A percentile compares a stretch with the other conserved stretches of the same genome.
phyloP scores from a whole-genome alignment of 2,113 vertebrate species.

The Cottus gobio region DNA sequence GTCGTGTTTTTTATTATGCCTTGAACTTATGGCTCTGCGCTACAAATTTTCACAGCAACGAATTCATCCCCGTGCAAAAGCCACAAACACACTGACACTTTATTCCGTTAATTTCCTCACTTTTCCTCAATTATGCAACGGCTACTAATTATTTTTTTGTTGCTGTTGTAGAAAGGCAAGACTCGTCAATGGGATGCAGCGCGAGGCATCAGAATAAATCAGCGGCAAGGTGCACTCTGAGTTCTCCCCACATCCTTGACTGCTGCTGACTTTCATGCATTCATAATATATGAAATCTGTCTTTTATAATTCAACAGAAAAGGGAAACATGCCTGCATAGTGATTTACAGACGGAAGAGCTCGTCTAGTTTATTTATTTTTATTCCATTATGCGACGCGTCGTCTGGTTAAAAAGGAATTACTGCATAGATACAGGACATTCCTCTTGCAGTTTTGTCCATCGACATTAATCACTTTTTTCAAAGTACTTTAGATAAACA shows the following conservation, averaged over 20 bases:
- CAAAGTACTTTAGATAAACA: constrained; percentile 34
- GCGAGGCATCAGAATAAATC: constrained; percentile 58
- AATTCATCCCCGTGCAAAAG: constrained; percentile 17
- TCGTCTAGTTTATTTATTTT: background rate
- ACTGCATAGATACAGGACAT: constrained; percentile 16
- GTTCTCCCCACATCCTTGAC: constrained; percentile 61
- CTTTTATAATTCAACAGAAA: constrained; percentile 78
- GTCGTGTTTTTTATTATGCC: constrained; percentile 22
- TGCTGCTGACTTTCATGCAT: constrained; percentile 70
- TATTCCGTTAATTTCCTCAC: constrained; percentile 23
- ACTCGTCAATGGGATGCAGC: constrained; percentile 32
- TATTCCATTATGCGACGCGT: constrained; percentile 35
- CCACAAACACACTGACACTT: constrained; percentile 29
- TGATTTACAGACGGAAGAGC: constrained; percentile 58
- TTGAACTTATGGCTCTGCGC: background rate
- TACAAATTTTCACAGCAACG: constrained; percentile 27
- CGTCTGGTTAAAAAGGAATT: constrained; percentile 27
- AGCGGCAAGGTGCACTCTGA: constrained; percentile 45
- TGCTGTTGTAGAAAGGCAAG: constrained; percentile 11
- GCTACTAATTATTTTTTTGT: constrained; percentile 32
- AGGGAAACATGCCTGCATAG: constrained; percentile 60
- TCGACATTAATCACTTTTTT: constrained; percentile 24
- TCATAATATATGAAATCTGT: constrained; percentile 76
- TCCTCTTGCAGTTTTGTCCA: constrained; percentile 16
- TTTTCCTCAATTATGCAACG: constrained; percentile 44